Percentiles rank a stretch among this genome's conserved stretches.
phyloP scores from a whole-genome alignment of 2,113 vertebrate species.

The Gavia stellata region DNA sequence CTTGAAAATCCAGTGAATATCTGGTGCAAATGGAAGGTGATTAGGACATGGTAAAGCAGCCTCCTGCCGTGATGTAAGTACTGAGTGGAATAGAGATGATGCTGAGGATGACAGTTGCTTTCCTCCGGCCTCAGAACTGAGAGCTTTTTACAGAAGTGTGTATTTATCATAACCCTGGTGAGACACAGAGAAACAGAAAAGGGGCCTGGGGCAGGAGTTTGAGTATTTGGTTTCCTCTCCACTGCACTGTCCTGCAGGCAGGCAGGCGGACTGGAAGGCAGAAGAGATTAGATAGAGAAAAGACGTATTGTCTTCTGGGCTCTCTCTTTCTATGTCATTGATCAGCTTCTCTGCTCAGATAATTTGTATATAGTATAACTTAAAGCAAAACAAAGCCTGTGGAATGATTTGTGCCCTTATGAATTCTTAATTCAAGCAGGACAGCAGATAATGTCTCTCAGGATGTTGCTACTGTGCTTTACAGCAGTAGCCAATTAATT shows the following conservation, averaged over 20 bases:
- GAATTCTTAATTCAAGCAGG: constrained; percentile 47
- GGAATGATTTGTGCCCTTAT: constrained; percentile 30
- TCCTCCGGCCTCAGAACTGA: background rate
- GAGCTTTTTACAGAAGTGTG: background rate
- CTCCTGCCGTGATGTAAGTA: background rate
- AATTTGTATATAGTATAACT: constrained; percentile 27
- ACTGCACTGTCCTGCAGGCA: background rate
- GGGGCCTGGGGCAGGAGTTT: background rate
- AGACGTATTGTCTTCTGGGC: constrained; percentile 1
- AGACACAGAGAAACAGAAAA: background rate
- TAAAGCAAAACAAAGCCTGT: constrained; percentile 25
- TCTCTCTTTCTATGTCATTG: background rate
- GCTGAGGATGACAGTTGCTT: background rate
- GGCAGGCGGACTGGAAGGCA: background rate
- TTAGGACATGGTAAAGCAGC: background rate
- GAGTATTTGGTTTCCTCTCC: background rate
- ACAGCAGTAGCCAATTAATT: constrained; percentile 12
- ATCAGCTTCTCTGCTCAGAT: constrained; percentile 21
- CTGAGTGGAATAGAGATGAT: background rate
- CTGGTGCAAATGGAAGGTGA: background rate
- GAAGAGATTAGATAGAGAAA: background rate
- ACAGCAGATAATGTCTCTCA: background rate
- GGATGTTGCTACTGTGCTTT: background rate
- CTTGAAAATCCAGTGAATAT: fast-evolving
- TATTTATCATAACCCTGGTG: background rate